Evolutionary conservation across 2,888 invertebrate species (phyloP).

Genomic region (Himalopsyche anomala): DNA sequence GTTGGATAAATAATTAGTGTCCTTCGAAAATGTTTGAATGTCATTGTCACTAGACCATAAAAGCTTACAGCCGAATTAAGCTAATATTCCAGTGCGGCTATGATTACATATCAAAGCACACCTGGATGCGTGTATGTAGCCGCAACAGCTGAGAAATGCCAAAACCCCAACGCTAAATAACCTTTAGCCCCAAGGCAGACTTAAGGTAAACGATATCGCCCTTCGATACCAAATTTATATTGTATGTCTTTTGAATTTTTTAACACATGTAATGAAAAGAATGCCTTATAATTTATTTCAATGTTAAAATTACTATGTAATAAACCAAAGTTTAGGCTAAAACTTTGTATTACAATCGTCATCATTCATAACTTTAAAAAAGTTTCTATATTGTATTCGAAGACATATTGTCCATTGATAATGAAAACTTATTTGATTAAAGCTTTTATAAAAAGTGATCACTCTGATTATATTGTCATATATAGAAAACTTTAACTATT

Average conservation of each 20-base stretch:
- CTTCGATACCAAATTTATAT: background rate
- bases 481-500: too few relatives aligned
- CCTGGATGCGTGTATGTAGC: conserved; percentile 51
- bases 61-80: conserved; percentile 59
- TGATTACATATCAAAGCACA: conserved; percentile 61
- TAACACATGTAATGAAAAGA: too few relatives aligned
- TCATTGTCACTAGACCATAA: conserved; percentile 62
- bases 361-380: too few relatives aligned
- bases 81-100: conserved; percentile 57
- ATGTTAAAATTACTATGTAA: too few relatives aligned
- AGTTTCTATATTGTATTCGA: too few relatives aligned
- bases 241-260: background rate
- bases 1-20: background rate
- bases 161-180: background rate
- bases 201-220: conserved; percentile 12
- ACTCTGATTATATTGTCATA: too few relatives aligned
- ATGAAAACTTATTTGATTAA: too few relatives aligned
- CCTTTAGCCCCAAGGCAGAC: conserved; percentile 4
- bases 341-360: too few relatives aligned
- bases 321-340: too few relatives aligned
- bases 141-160: conserved; percentile 44
- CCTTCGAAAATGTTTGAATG: conserved; percentile 48
- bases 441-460: too few relatives aligned
- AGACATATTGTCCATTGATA: too few relatives aligned
- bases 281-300: too few relatives aligned